phyloP scores from a whole-genome alignment of 2,113 vertebrate genomes.

The Pelusios castaneus region DNA sequence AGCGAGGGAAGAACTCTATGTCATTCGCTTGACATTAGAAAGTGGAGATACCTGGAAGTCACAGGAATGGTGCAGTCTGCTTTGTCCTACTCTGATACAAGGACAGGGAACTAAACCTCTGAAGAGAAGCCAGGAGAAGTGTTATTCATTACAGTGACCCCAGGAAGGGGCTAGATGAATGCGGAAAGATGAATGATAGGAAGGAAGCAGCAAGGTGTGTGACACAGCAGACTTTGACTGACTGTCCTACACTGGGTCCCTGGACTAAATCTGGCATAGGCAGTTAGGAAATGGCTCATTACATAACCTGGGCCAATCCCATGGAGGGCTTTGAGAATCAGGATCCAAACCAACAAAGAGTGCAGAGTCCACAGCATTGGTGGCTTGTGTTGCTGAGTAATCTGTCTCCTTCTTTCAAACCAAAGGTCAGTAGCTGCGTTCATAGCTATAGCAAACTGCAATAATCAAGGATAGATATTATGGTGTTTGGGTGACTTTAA shows the following conservation, averaged over 20 bases:
- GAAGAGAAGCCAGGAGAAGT: neutral
- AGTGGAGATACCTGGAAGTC: neutral
- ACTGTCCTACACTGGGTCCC: neutral
- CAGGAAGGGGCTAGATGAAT: neutral
- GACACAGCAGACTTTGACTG: neutral
- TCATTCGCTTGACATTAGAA: neutral
- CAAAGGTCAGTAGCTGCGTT: neutral
- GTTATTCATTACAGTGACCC: neutral
- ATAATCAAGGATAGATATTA: neutral
- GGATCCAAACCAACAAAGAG: neutral
- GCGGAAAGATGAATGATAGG: neutral
- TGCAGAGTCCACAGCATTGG: rapidly evolving
- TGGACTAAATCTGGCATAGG: neutral
- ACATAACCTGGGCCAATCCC: neutral
- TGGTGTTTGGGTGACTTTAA: neutral
- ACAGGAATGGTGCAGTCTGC: neutral
- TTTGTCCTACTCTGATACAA: neutral
- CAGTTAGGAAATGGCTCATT: neutral
- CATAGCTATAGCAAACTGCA: neutral
- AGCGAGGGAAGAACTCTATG: neutral
- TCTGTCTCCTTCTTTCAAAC: neutral
- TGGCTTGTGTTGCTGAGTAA: neutral
- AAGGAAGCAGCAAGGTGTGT: neutral
- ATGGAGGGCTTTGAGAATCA: neutral
- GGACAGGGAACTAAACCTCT: neutral